Conservation (phyloP, 2,113 vertebrate genomes). For the Morone saxatilis region DNA sequence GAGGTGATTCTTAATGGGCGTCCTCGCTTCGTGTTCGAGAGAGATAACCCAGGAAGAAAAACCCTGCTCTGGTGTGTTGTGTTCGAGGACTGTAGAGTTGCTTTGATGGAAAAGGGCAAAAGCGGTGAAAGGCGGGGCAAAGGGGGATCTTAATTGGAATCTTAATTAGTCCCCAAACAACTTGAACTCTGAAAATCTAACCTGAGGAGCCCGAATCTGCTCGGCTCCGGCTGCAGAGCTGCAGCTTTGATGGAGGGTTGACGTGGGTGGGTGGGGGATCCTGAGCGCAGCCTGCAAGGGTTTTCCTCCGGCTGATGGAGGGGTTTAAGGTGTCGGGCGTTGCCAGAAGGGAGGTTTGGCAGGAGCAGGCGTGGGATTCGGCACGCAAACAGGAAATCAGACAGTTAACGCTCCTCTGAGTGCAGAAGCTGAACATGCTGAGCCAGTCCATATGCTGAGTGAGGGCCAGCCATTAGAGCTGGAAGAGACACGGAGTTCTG, state of each 20-base stretch:
- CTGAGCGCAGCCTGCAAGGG: not conserved
- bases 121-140: conserved; percentile 12
- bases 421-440: too few relatives aligned
- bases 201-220: not conserved
- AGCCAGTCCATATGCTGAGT: not conserved
- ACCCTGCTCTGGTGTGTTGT: not conserved
- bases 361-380: not conserved
- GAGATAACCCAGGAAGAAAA: not conserved
- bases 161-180: conserved; percentile 45
- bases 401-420: not conserved
- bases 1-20: conserved; percentile 8
- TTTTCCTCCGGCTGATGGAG: conserved; percentile 2
- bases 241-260: not conserved
- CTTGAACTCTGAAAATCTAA: not conserved
- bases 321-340: not conserved
- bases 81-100: not conserved
- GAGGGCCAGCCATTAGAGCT: not conserved
- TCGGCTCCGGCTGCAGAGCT: not conserved
- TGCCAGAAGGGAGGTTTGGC: not conserved
- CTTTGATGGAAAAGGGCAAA: conserved; percentile 13
- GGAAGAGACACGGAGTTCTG: not conserved
- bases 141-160: conserved; percentile 46
- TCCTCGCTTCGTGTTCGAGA: not conserved
- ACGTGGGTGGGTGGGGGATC: not conserved
- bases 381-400: conserved; percentile 8